Evolutionary conservation across 2,888 invertebrate species (phyloP).

Genomic region (Caenorhabditis japonica): DNA sequence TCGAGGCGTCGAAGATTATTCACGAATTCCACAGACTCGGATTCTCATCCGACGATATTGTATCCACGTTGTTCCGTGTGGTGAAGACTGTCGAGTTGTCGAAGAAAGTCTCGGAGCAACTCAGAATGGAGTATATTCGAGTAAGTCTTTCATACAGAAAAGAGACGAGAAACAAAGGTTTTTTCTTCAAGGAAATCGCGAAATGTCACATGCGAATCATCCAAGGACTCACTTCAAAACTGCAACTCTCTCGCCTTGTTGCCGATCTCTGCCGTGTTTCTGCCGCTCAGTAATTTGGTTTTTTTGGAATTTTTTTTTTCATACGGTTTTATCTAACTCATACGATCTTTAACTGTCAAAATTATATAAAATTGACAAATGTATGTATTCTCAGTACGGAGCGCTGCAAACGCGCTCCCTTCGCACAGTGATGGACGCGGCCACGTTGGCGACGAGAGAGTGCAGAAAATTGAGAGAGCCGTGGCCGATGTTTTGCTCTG

Average conservation of each 20-base stretch:
- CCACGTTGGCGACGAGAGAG: no score
- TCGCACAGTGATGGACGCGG: no score
- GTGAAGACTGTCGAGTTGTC: conserved; percentile 87
- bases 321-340: neutral
- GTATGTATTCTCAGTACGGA: no score
- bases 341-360: no score
- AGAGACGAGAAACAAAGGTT: neutral
- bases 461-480: no score
- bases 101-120: conserved; percentile 86
- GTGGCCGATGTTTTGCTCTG: no score
- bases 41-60: conserved; percentile 96
- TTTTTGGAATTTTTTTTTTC: neutral
- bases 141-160: conserved; percentile 77
- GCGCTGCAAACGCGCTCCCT: no score
- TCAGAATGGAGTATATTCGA: conserved; percentile 88
- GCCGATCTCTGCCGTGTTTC: conserved; percentile 84
- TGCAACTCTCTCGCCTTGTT: conserved; percentile 91
- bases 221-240: conserved; percentile 86
- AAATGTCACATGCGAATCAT: conserved; percentile 90
- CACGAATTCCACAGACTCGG: conserved; percentile 90
- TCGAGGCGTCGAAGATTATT: conserved; percentile 79
- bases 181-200: conserved; percentile 86
- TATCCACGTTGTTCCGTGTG: conserved; percentile 93
- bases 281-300: neutral
- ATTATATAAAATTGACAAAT: no score